Conservation (phyloP, 1,140 invertebrate genomes). For the Platyscapa corneri region DNA sequence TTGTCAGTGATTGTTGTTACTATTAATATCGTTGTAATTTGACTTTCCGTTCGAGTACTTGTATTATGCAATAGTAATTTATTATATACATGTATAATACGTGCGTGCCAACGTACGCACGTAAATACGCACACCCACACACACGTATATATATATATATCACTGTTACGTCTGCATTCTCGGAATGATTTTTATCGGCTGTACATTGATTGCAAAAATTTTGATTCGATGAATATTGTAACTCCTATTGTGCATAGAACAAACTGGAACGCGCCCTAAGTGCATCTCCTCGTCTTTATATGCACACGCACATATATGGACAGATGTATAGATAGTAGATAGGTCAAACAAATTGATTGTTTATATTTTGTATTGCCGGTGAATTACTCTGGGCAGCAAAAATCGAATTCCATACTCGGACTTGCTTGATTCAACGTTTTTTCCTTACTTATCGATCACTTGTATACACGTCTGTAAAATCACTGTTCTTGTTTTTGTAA, state of each 20-base stretch:
- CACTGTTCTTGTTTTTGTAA: too few relatives aligned
- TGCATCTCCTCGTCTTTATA: slow-evolving; percentile 58
- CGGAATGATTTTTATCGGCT: slow-evolving; percentile 58
- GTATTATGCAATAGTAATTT: slow-evolving; percentile 52
- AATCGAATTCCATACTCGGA: slow-evolving; percentile 60
- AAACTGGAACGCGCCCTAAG: slow-evolving; percentile 28
- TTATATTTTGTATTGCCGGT: slow-evolving; percentile 71
- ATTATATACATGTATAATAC: too few relatives aligned
- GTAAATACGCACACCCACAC: too few relatives aligned
- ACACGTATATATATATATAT: too few relatives aligned
- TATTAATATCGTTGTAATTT: slow-evolving; percentile 52
- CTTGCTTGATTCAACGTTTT: too few relatives aligned
- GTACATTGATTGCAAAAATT: slow-evolving; percentile 63
- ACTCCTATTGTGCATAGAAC: slow-evolving; percentile 52
- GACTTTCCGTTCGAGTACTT: slow-evolving; percentile 44
- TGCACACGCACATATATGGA: slow-evolving; percentile 71
- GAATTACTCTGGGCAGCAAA: slow-evolving; percentile 61
- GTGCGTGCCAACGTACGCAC: too few relatives aligned
- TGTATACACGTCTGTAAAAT: too few relatives aligned
- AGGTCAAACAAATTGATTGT: slow-evolving; percentile 74
- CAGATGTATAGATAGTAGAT: slow-evolving; percentile 73
- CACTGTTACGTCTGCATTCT: slow-evolving; percentile 63
- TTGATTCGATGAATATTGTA: slow-evolving; percentile 62
- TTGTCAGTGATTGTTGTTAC: slow-evolving; percentile 51
- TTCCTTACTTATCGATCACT: too few relatives aligned